A percentile compares a stretch with the other conserved stretches of the same genome.
Conservation (phyloP, 2,888 invertebrate genomes). For the Melanostoma scalare region DNA sequence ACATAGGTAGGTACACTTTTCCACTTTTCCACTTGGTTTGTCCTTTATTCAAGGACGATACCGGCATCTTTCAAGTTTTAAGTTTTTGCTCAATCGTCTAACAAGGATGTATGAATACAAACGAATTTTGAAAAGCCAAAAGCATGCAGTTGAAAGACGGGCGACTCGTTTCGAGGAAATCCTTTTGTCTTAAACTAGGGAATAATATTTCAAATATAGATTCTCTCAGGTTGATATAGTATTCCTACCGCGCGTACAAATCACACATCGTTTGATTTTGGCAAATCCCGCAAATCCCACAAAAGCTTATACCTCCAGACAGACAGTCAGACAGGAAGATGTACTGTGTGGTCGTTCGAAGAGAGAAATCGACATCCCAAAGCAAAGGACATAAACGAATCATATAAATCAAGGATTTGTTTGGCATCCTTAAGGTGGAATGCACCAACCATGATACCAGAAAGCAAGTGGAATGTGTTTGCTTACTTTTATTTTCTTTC, state of each 20-base stretch:
- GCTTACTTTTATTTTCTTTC: conserved; percentile 6
- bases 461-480: conserved; percentile 49
- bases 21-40: conserved; percentile 77
- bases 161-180: conserved; percentile 39
- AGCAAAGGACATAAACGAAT: conserved; percentile 63
- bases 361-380: conserved; percentile 30
- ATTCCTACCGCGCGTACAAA: conserved; percentile 64
- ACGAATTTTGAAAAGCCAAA: conserved; percentile 25
- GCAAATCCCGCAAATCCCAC: conserved; percentile 69
- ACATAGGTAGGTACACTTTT: conserved; percentile 63
- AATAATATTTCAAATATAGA: conserved; percentile 71
- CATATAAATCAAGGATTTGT: conserved; percentile 73
- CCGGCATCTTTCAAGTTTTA: conserved; percentile 57
- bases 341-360: conserved; percentile 42
- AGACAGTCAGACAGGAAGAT: conserved; percentile 66
- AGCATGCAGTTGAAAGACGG: conserved; percentile 14
- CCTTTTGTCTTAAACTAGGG: conserved; percentile 65
- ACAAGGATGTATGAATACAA: conserved; percentile 69
- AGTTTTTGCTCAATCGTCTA: conserved; percentile 14
- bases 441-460: conserved; percentile 53
- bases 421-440: conserved; percentile 57
- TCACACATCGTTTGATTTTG: conserved; percentile 72
- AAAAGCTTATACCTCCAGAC: conserved; percentile 61
- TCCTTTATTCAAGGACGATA: conserved; percentile 81
- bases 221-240: conserved; percentile 49